Evolutionary conservation across 2,797 vertebrate genomes (phyloP).

Genomic region (Chiropotes sagulatus): DNA sequence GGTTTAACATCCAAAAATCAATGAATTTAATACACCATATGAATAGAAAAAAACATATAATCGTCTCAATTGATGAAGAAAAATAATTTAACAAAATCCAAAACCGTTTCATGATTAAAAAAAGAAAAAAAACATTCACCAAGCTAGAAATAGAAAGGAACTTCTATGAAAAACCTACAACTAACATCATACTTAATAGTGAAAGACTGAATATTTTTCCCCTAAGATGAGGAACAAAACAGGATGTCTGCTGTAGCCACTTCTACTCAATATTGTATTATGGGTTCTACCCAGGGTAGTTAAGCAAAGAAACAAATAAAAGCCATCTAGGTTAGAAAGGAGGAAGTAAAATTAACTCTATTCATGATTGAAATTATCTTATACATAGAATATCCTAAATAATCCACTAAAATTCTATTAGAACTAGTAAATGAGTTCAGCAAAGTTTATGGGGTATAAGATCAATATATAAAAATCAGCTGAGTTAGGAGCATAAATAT

Average conservation of each 20-base stretch:
- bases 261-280: background rate
- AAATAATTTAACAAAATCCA: background rate
- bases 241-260: background rate
- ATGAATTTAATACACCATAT: background rate
- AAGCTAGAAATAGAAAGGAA: background rate
- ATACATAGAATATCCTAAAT: background rate
- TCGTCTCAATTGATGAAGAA: background rate
- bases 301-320: background rate
- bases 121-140: background rate
- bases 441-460: background rate
- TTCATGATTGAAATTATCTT: background rate
- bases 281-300: background rate
- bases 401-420: background rate
- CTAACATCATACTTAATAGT: background rate
- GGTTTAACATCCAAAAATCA: background rate
- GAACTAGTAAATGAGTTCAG: background rate
- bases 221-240: background rate
- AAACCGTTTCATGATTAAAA: background rate
- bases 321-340: background rate
- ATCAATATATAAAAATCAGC: background rate
- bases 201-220: background rate
- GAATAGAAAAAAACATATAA: background rate
- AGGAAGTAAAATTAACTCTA: background rate
- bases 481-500: background rate
- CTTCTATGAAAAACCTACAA: background rate